phyloP scores from a whole-genome alignment of 2,797 vertebrate species.

The Amniataba percoides region DNA sequence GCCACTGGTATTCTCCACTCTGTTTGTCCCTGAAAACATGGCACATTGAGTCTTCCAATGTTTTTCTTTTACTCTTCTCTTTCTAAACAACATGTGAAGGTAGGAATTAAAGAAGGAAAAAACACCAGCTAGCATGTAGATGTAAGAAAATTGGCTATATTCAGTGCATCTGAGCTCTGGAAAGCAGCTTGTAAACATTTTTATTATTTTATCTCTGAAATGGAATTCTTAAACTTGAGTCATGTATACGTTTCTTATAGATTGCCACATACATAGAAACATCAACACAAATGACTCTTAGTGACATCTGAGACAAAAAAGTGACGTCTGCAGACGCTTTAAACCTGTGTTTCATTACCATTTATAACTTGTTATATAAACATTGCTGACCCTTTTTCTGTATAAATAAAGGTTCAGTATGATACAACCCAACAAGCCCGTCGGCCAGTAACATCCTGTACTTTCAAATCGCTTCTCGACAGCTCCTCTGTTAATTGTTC shows the following conservation, averaged over 20 bases:
- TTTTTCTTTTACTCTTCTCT: conserved; percentile 1
- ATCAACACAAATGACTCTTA: neutral
- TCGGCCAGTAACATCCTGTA: conserved; percentile 3
- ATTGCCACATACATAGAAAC: neutral
- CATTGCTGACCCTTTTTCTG: neutral
- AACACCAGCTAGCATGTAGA: neutral
- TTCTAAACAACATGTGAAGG: conserved; percentile 11
- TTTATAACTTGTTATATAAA: neutral
- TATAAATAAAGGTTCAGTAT: neutral
- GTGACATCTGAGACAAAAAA: neutral
- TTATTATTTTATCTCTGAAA: neutral
- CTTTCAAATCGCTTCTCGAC: neutral
- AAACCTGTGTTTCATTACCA: neutral
- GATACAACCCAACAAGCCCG: neutral
- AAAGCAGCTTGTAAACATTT: neutral
- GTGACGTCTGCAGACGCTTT: neutral
- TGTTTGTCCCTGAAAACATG: conserved; percentile 45
- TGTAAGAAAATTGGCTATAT: neutral
- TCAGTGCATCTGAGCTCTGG: neutral
- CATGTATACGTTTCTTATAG: neutral
- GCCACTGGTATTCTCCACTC: neutral
- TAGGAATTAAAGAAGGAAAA: neutral
- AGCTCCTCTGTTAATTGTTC: neutral
- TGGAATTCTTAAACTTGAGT: neutral
- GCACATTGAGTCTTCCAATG: neutral